Percentiles rank a stretch among this genome's conserved stretches.
These are phyloP conservation scores for Pachypanchax playfairii DNA, from an alignment of 2,113 vertebrate genomes.

Conservation along the genomic window DNA sequence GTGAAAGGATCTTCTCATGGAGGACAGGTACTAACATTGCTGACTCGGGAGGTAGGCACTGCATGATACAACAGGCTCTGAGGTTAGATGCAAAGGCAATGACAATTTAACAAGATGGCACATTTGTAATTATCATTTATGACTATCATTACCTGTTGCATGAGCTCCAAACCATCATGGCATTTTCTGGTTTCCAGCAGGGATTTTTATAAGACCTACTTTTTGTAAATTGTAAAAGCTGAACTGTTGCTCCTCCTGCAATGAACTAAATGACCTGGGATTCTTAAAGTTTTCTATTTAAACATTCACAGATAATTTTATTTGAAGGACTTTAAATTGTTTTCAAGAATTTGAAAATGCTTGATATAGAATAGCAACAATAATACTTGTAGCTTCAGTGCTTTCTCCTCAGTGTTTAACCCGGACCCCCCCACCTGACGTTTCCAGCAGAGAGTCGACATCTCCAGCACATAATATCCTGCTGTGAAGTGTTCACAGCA, in stretches of 20 bases:
- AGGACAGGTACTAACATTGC: conserved; percentile 61
- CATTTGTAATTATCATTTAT: conserved; percentile 78
- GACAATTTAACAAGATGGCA: conserved; percentile 76
- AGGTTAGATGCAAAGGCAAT: conserved; percentile 65
- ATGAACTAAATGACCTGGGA: conserved; percentile 59
- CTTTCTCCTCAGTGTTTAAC: background rate
- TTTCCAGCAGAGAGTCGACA: background rate
- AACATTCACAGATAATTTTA: background rate
- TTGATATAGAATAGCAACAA: background rate
- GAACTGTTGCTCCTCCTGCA: conserved; percentile 14
- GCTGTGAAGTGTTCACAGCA: background rate
- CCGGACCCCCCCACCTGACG: background rate
- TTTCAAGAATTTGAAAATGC: too few species aligned
- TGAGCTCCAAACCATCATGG: conserved; percentile 55
- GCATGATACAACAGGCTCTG: conserved; percentile 68
- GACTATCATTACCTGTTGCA: conserved; percentile 74
- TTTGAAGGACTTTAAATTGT: too few species aligned
- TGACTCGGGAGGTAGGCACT: conserved; percentile 32
- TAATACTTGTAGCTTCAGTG: background rate
- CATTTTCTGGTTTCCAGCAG: conserved; percentile 59
- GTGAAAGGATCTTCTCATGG: conserved; percentile 56
- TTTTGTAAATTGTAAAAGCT: conserved; percentile 45
- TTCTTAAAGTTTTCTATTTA: too few species aligned
- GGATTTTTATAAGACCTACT: conserved; percentile 70
- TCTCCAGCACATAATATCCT: background rate